Base-by-base conservation (phyloP, 2,888 invertebrate species). In the Drosophila pegasa region DNA sequence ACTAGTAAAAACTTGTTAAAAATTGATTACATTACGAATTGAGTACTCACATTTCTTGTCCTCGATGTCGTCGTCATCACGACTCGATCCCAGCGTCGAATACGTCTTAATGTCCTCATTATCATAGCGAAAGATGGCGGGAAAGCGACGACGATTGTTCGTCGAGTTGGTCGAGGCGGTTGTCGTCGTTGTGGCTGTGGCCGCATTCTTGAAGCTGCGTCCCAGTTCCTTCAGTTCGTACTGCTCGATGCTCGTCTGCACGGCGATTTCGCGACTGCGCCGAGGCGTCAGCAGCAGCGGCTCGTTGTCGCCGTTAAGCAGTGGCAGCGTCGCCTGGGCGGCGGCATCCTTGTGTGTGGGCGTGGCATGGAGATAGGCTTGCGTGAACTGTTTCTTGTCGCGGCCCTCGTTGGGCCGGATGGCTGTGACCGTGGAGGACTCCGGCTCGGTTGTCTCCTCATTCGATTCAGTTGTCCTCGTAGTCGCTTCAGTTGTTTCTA, bases 211-310 rank as follows among this genome's bases (percentile, higher is more conserved):
- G 10, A 88, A 77, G 45, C 73, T 81, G 37, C 77, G 83, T 1
- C 56, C 66, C 31, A 91, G 43, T 12, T 87, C 87, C 27, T 81
- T 90, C 43, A 91, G 75, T 55, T 92, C 91, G 66, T 85, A 89
- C 8, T 76, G 74, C 47, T 92, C 91, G 61, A 91, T 84, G 65
- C 92, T 91, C 1, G 91, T 92, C 75, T 92, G 92, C 6, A 91
- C 89, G 27, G 91, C 92, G 38, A 91, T 90, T 76, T 91, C 91
- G 12, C 90, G 90, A 14, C 79, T 85, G 27, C 74, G 73, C 0
- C 72, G 76, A 0, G 75, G 50, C 3, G 58, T 73, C 27, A 84
- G 40, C 4, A 78, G 54, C 0, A 55, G n/a, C 22, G 33, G 48
- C 25, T 80, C 78, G 7, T 18, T 64, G 14, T 83, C 86, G 9